Evolutionary conservation across 2,888 invertebrate genomes (phyloP).

Genomic region (Stenodera caucasica): DNA sequence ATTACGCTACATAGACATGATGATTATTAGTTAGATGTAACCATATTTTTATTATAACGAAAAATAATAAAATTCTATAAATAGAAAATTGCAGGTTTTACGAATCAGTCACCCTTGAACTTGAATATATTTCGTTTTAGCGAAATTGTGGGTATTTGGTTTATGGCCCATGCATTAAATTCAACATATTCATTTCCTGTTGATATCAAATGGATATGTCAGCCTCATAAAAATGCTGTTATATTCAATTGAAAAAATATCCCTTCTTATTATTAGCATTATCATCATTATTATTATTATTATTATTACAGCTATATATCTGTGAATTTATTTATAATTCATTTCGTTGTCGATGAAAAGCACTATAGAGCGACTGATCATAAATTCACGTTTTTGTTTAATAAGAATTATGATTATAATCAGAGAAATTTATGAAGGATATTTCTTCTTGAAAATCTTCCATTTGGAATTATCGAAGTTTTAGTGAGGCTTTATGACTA

Average conservation of each 20-base stretch:
- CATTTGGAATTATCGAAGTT: not conserved
- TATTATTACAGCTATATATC: not conserved
- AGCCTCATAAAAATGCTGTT: not conserved
- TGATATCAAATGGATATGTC: not conserved
- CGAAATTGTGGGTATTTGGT: not conserved
- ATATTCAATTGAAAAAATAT: not conserved
- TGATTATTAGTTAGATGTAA: not conserved
- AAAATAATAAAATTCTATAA: not conserved
- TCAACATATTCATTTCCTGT: not conserved
- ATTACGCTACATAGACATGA: conserved; percentile 10
- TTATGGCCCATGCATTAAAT: not conserved
- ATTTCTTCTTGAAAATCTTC: not conserved
- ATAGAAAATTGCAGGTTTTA: not conserved
- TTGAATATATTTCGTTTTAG: not conserved
- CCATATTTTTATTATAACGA: conserved; percentile 3
- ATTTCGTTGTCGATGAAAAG: not conserved
- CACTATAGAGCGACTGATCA: not conserved
- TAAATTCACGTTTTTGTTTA: not conserved
- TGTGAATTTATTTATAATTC: not conserved
- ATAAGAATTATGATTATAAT: not conserved
- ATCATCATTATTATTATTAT: too few relatives aligned
- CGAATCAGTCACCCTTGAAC: conserved; percentile 13
- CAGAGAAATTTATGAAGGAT: not conserved
- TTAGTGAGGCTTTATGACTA: too few relatives aligned
- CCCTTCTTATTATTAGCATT: not conserved